A percentile compares a stretch with the other conserved stretches of the same genome.
These are phyloP conservation scores for Drosophila setifemur DNA, from an alignment of 1,140 invertebrate genomes.

Conservation along the genomic window DNA sequence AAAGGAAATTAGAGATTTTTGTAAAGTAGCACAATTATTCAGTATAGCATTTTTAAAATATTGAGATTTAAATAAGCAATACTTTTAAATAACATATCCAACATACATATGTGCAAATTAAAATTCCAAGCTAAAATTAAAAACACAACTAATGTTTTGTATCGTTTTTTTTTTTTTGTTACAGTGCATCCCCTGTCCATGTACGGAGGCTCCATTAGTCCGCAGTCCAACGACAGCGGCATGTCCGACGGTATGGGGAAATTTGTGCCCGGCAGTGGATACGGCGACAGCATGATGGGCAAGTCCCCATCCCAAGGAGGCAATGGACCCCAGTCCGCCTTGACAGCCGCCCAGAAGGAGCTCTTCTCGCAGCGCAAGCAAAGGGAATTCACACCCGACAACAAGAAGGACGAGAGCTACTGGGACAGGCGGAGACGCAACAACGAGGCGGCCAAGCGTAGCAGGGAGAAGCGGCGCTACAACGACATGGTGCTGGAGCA, in stretches of 20 bases:
- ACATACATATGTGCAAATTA: too few relatives aligned
- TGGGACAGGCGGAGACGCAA: slow-evolving; percentile 97
- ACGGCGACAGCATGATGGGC: slow-evolving; percentile 43
- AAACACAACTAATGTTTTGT: background rate
- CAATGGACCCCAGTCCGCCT: slow-evolving; percentile 82
- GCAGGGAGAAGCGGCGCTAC: slow-evolving; percentile 96
- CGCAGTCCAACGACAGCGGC: slow-evolving; percentile 75
- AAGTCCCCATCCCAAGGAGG: slow-evolving; percentile 82
- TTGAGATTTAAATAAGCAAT: too few relatives aligned
- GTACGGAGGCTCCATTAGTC: slow-evolving; percentile 76
- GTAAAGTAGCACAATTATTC: too few relatives aligned
- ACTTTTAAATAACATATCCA: too few relatives aligned
- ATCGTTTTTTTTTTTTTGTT: background rate
- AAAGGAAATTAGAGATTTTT: too few relatives aligned
- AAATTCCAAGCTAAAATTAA: too few relatives aligned
- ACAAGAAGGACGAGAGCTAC: slow-evolving; percentile 98
- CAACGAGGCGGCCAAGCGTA: slow-evolving; percentile 97
- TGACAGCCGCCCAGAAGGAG: slow-evolving; percentile 75
- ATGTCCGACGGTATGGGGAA: slow-evolving; percentile 73
- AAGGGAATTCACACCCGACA: slow-evolving; percentile 97
- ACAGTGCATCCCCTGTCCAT: slow-evolving; percentile 73
- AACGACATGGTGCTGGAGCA: slow-evolving; percentile 98
- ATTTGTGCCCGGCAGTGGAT: slow-evolving; percentile 40
- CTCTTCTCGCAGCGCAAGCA: slow-evolving; percentile 91
- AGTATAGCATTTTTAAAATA: too few relatives aligned